Base-by-base conservation (phyloP, 1,140 invertebrate species). In the Artemia franciscana region DNA sequence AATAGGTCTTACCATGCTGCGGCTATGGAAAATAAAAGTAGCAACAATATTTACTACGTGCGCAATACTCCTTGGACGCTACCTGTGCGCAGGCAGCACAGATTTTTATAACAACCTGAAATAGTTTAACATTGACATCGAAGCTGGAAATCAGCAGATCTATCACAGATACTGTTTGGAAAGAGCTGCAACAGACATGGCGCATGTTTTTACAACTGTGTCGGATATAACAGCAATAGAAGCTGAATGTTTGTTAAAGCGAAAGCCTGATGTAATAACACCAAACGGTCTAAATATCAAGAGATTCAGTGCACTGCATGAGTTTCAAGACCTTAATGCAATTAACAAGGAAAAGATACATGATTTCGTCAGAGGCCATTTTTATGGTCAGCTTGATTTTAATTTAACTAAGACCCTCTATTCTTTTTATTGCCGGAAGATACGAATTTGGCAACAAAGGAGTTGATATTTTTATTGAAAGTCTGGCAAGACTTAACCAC, bases 21-120 rank as follows among this genome's bases (percentile, higher is more conserved):
- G n/a, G n/a, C n/a, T n/a, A n/a, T n/a, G n/a, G n/a, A n/a, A n/a
- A n/a, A n/a, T n/a, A n/a, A n/a, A 96, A 69, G 83, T 96, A 2
- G 86, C 93, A 0, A 96, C 93, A 2, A 87, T 99, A 24, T 99
- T 99, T 72, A 99, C 96, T 4, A 99, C 96, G 0, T 96, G 99
- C 73, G 96, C 96, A 0, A 99, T 96, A 0, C 79, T 99, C 2
- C 76, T 99, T 5, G 96, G 96, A 23, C 78, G 96, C 72, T 98
- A 98, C 74, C 76, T 99, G 57, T 98, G 95, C 77, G 96, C 96
- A 65, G 94, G 92, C 67, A 93, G 88, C 73, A 88, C 85, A 58
- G 96, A 99, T 76, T 96, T 99, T 76, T 99, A 99, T 72, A 99
- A 99, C 74, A 97, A 98, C 78, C 76, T 99, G 64, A 83, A 86